phyloP scores from a whole-genome alignment of 2,888 invertebrate species.

The Chrysolina oricalcia region DNA sequence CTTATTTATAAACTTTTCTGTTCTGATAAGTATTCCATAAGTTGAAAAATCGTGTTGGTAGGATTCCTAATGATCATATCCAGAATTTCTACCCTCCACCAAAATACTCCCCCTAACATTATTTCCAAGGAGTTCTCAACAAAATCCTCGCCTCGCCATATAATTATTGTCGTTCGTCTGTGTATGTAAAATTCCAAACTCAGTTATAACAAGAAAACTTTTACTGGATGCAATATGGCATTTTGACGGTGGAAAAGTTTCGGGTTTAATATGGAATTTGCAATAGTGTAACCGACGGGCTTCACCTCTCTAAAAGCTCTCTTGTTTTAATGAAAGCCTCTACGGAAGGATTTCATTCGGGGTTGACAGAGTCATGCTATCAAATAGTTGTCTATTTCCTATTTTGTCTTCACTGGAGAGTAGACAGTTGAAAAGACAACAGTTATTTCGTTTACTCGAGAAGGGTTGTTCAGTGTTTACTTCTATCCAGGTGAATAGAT shows the following conservation, averaged over 20 bases:
- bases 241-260: constrained; percentile 33
- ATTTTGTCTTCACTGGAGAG: too few relatives aligned
- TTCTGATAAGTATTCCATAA: too few relatives aligned
- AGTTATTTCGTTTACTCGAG: too few relatives aligned
- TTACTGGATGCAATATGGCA: constrained; percentile 35
- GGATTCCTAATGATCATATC: too few relatives aligned
- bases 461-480: too few relatives aligned
- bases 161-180: constrained; percentile 19
- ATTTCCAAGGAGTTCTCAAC: not conserved
- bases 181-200: constrained; percentile 29
- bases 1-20: too few relatives aligned
- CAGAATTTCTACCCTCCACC: not conserved
- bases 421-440: too few relatives aligned
- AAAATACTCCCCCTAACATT: not conserved
- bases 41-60: too few relatives aligned
- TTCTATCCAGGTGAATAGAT: too few relatives aligned
- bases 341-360: constrained; percentile 17
- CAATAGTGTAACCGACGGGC: constrained; percentile 28
- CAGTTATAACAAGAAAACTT: constrained; percentile 33
- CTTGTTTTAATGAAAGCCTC: constrained; percentile 33
- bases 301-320: constrained; percentile 32
- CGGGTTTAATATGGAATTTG: constrained; percentile 34
- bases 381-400: too few relatives aligned
- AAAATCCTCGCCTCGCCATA: not conserved
- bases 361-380: too few relatives aligned